Conservation (phyloP, 2,113 vertebrate species). For the Colius striatus region DNA sequence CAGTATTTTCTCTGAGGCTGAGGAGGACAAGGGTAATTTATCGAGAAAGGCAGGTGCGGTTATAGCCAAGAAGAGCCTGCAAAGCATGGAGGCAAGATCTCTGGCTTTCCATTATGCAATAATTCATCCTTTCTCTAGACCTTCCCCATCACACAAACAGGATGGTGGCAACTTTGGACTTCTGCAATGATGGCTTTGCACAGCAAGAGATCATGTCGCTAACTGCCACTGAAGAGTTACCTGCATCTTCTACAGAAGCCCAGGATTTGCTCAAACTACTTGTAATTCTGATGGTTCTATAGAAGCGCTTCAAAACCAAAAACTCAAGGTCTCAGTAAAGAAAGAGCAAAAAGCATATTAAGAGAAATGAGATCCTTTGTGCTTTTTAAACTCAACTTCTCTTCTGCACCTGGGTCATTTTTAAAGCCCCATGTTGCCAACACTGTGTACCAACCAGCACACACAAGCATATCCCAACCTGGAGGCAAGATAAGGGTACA, state of each 20-base stretch:
- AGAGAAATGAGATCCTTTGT: not conserved
- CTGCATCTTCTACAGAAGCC: not conserved
- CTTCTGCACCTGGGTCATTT: no score
- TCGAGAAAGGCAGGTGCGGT: accelerated
- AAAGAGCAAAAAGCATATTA: not conserved
- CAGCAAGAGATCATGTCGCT: not conserved
- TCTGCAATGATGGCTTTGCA: not conserved
- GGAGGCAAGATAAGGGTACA: not conserved
- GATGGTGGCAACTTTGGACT: not conserved
- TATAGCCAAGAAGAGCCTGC: not conserved
- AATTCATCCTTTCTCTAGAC: not conserved
- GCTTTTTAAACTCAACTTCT: not conserved
- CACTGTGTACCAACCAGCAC: not conserved
- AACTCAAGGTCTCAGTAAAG: not conserved
- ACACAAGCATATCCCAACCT: not conserved
- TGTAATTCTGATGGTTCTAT: not conserved
- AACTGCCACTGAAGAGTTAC: not conserved
- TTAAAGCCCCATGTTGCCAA: accelerated
- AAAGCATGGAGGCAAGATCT: not conserved
- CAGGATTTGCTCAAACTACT: not conserved
- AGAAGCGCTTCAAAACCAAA: not conserved
- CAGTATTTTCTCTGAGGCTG: not conserved
- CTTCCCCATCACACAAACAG: not conserved
- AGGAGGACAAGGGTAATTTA: not conserved
- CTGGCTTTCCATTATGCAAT: not conserved